Percentiles rank a stretch among this genome's conserved stretches.
Conservation (phyloP, 2,113 vertebrate genomes). For the Scortum barcoo region DNA sequence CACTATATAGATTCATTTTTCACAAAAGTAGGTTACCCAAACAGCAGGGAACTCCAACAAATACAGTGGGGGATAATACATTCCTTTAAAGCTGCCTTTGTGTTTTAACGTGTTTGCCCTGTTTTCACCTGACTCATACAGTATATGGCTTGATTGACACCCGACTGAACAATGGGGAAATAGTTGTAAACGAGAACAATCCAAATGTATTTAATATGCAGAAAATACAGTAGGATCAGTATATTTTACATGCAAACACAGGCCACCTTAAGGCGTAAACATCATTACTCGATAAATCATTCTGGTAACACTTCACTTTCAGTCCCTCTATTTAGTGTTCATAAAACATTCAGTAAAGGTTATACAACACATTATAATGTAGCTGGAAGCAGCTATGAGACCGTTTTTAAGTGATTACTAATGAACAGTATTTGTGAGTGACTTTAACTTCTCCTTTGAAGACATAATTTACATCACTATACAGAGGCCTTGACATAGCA, state of each 20-base stretch:
- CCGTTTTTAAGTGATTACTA: neutral
- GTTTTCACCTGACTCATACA: slow-evolving; percentile 17
- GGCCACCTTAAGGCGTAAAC: neutral
- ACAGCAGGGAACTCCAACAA: slow-evolving; percentile 38
- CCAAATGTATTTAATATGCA: neutral
- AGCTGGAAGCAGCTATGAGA: neutral
- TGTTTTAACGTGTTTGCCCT: slow-evolving; percentile 16
- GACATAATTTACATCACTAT: neutral
- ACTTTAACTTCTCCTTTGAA: neutral
- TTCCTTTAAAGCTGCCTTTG: slow-evolving; percentile 13
- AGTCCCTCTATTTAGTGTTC: neutral
- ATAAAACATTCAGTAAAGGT: neutral
- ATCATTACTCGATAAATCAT: neutral
- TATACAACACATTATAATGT: neutral
- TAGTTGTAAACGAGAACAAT: neutral
- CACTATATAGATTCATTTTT: slow-evolving; percentile 8
- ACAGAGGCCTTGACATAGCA: too few relatives aligned
- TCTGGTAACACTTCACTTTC: neutral
- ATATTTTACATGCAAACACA: neutral
- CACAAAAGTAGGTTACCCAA: slow-evolving; percentile 57
- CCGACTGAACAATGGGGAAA: neutral
- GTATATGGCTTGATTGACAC: slow-evolving; percentile 32
- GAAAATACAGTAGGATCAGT: neutral
- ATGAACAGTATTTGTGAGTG: neutral
- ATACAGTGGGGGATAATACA: neutral